Percentiles rank a stretch among this genome's conserved stretches.
Conservation (phyloP, 2,888 invertebrate genomes). For the Himalopsyche kuldschensis region DNA sequence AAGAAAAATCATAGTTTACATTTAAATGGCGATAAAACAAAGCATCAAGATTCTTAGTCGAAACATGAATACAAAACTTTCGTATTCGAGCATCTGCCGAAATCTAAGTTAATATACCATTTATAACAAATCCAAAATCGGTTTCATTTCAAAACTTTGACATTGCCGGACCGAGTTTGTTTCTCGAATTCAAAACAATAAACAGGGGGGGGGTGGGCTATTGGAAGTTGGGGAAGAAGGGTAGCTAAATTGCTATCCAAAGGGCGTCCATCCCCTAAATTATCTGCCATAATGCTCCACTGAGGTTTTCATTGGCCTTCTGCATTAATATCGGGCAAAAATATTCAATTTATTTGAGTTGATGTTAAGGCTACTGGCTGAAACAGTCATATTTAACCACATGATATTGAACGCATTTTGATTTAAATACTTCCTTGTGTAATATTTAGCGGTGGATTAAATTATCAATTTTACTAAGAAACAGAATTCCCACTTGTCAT, state of each 20-base stretch:
- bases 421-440: too few relatives aligned
- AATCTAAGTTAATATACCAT: not conserved
- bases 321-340: not conserved
- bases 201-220: not conserved
- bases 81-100: too few relatives aligned
- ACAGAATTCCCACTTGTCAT: too few relatives aligned
- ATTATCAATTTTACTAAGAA: too few relatives aligned
- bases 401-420: too few relatives aligned
- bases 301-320: not conserved
- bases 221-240: not conserved
- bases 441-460: too few relatives aligned
- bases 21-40: too few relatives aligned
- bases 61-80: too few relatives aligned
- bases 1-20: too few relatives aligned
- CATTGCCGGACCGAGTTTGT: not conserved
- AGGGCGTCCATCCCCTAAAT: not conserved
- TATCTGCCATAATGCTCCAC: not conserved
- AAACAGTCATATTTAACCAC: too few relatives aligned
- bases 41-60: too few relatives aligned
- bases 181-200: not conserved
- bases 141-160: not conserved
- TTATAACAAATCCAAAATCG: not conserved
- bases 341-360: not conserved
- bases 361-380: too few relatives aligned
- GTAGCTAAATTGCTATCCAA: not conserved